These are phyloP conservation scores for Lepeophtheirus salmonis DNA, from an alignment of 1,140 invertebrate genomes.

Conservation along the genomic window DNA sequence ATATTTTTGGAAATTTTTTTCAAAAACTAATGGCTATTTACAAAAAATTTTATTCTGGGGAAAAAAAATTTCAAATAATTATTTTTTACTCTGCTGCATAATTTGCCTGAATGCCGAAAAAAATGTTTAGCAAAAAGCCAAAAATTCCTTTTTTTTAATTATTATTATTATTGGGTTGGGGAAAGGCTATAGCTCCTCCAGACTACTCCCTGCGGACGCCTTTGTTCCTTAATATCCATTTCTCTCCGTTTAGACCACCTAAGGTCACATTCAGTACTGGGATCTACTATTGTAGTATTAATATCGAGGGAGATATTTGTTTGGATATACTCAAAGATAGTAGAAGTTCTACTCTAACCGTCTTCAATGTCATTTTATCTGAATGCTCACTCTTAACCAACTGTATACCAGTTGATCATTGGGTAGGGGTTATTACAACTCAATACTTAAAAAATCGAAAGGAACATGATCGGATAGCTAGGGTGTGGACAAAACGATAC, in stretches of 20 bases:
- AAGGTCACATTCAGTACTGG: conserved; percentile 84
- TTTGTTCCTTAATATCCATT: conserved; percentile 90
- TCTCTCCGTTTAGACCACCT: conserved; percentile 87
- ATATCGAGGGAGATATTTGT: conserved; percentile 88
- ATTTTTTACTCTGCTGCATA: no score
- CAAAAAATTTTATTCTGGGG: no score
- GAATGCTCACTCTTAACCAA: conserved; percentile 88
- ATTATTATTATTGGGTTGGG: no score
- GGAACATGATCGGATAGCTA: conserved; percentile 90
- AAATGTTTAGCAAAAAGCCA: no score
- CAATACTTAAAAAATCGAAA: conserved; percentile 92
- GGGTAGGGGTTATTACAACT: conserved; percentile 92
- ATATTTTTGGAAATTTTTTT: no score
- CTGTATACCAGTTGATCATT: conserved; percentile 88
- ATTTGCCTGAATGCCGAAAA: no score
- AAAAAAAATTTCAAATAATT: no score
- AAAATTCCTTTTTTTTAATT: no score
- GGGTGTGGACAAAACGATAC: conserved; percentile 94
- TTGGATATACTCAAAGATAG: conserved; percentile 88
- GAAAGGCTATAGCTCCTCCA: no score
- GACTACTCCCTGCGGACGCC: no score
- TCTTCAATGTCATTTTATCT: conserved; percentile 65
- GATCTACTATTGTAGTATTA: conserved; percentile 93
- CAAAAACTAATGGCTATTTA: no score
- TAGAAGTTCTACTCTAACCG: conserved; percentile 84